Conservation (phyloP, 2,797 vertebrate species). For the Tragopan temminckii region DNA sequence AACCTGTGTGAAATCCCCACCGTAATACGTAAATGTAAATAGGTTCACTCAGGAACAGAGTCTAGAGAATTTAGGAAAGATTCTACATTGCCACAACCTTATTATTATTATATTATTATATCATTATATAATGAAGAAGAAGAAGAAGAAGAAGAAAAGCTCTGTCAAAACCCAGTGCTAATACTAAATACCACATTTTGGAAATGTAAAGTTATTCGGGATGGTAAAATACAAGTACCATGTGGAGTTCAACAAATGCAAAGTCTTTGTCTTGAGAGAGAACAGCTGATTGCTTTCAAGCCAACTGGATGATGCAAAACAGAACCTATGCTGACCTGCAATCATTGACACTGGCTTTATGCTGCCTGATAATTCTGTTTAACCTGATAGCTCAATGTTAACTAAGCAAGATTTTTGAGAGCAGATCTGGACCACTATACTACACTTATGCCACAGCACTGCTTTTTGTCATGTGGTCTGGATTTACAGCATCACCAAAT, state of each 20-base stretch:
- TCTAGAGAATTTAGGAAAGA: background rate
- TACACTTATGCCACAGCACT: background rate
- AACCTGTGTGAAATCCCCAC: background rate
- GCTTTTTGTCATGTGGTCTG: background rate
- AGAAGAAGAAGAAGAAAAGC: background rate
- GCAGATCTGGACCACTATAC: background rate
- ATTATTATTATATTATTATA: no score
- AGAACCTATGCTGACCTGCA: background rate
- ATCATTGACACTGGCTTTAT: fast-evolving
- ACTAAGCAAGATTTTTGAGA: background rate
- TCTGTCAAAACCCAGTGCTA: background rate
- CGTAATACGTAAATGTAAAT: background rate
- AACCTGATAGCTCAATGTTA: background rate
- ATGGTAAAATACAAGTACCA: background rate
- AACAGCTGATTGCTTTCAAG: background rate
- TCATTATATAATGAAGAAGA: no score
- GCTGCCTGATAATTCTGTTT: background rate
- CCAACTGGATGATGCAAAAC: no score
- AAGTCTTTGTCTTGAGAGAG: background rate
- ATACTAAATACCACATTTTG: background rate
- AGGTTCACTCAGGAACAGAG: background rate
- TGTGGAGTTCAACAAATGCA: background rate
- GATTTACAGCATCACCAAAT: background rate
- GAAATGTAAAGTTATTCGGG: background rate
- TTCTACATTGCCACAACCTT: background rate